phyloP scores from a whole-genome alignment of 2,888 invertebrate genomes.

The Amphipoea oculea region DNA sequence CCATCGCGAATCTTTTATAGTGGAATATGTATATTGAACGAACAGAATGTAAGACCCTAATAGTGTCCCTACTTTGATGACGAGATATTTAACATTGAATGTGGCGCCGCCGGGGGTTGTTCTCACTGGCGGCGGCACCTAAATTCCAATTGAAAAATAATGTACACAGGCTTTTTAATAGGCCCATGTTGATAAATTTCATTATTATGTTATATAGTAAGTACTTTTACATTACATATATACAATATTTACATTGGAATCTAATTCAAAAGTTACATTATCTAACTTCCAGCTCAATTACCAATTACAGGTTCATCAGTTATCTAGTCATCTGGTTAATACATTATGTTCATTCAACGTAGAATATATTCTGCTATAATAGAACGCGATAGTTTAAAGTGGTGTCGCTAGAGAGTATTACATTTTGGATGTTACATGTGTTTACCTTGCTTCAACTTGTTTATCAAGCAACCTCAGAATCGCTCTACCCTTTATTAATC shows the following conservation, averaged over 20 bases:
- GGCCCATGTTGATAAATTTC: background rate
- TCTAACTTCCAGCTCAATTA: background rate
- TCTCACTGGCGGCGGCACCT: background rate
- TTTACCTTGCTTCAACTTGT: conserved; percentile 91
- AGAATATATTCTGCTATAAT: background rate
- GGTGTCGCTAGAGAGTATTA: background rate
- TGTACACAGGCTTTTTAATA: background rate
- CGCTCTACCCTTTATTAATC: conserved; percentile 94
- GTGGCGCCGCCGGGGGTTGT: background rate
- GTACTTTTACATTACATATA: background rate
- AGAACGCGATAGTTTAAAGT: background rate
- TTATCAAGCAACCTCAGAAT: conserved; percentile 93
- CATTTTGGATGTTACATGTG: background rate
- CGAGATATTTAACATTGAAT: background rate
- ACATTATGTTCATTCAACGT: background rate
- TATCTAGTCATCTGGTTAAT: no score
- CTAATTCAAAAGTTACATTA: background rate
- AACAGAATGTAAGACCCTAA: background rate
- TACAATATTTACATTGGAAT: background rate
- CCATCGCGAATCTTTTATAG: background rate
- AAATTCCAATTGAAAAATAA: background rate
- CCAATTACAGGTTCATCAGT: no score
- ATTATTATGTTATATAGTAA: background rate
- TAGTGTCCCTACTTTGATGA: background rate
- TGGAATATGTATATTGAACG: background rate